Conservation (phyloP, 2,888 invertebrate genomes). For the Ophion obscuratus region DNA sequence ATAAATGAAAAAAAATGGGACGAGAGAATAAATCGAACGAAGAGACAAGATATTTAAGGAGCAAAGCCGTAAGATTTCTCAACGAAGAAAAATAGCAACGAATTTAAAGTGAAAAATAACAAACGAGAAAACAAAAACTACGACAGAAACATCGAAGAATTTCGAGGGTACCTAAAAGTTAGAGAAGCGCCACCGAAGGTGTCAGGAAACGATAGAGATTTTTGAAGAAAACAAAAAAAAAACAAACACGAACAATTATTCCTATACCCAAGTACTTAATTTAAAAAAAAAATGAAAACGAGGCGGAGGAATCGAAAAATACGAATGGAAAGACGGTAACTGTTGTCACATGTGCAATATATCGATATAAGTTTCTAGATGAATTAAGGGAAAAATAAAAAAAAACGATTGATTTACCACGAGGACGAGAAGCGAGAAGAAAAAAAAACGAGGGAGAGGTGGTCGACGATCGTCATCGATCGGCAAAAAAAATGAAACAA, state of each 20-base stretch:
- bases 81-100: slow-evolving; percentile 53
- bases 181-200: not conserved
- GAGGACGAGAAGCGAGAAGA: slow-evolving; percentile 12
- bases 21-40: not conserved
- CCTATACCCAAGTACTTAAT: slow-evolving; percentile 82
- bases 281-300: slow-evolving; percentile 59
- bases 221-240: slow-evolving; percentile 68
- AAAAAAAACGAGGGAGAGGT: slow-evolving; percentile 23
- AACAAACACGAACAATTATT: slow-evolving; percentile 73
- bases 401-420: slow-evolving; percentile 6
- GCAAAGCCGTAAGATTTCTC: not conserved
- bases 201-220: slow-evolving; percentile 52
- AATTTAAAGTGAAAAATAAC: slow-evolving; percentile 38
- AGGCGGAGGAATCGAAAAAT: slow-evolving; percentile 3
- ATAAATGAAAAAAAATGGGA: not conserved
- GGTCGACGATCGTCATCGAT: slow-evolving; percentile 54
- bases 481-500: slow-evolving; percentile 28
- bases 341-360: slow-evolving; percentile 84
- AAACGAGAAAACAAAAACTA: slow-evolving; percentile 29
- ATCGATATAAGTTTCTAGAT: slow-evolving; percentile 80
- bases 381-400: slow-evolving; percentile 37
- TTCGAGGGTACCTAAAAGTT: slow-evolving; percentile 72
- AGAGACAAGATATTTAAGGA: not conserved
- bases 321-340: slow-evolving; percentile 75
- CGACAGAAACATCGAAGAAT: slow-evolving; percentile 72